A percentile compares a stretch with the other conserved stretches of the same genome.
Evolutionary conservation across 2,888 invertebrate genomes (phyloP).

Genomic region (Erebia ligea): DNA sequence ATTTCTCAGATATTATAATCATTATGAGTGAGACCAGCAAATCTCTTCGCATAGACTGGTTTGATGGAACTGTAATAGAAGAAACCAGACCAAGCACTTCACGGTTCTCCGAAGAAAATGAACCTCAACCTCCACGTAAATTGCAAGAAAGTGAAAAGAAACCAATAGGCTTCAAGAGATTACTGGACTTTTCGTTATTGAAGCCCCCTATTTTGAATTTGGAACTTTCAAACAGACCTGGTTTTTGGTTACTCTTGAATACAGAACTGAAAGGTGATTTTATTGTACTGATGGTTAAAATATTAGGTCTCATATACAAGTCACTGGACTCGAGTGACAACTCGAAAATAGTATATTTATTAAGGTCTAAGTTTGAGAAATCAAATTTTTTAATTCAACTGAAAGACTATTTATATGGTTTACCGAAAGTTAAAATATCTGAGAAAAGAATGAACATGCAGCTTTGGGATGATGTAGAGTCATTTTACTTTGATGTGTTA

Average conservation of each 20-base stretch:
- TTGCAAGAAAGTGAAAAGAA: slow-evolving; percentile 61
- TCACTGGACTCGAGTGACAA: slow-evolving; percentile 60
- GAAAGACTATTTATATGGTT: slow-evolving; percentile 56
- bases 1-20: background rate
- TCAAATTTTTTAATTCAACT: slow-evolving; percentile 64
- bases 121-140: slow-evolving; percentile 47
- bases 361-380: slow-evolving; percentile 48
- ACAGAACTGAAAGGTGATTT: slow-evolving; percentile 72
- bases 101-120: slow-evolving; percentile 61
- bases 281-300: slow-evolving; percentile 73
- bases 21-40: slow-evolving; percentile 60
- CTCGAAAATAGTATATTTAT: slow-evolving; percentile 58
- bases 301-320: slow-evolving; percentile 67
- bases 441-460: slow-evolving; percentile 70
- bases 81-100: slow-evolving; percentile 52
- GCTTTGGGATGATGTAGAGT: slow-evolving; percentile 72
- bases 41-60: slow-evolving; percentile 76
- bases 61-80: slow-evolving; percentile 74
- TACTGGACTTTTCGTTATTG: slow-evolving; percentile 67
- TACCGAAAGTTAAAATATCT: slow-evolving; percentile 63
- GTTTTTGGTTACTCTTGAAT: slow-evolving; percentile 74
- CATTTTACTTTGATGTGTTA: slow-evolving; percentile 60
- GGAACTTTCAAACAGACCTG: slow-evolving; percentile 69
- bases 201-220: slow-evolving; percentile 66
- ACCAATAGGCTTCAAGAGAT: slow-evolving; percentile 73